Evolutionary conservation across 2,888 invertebrate genomes (phyloP).

Genomic region (Acleris cristana): DNA sequence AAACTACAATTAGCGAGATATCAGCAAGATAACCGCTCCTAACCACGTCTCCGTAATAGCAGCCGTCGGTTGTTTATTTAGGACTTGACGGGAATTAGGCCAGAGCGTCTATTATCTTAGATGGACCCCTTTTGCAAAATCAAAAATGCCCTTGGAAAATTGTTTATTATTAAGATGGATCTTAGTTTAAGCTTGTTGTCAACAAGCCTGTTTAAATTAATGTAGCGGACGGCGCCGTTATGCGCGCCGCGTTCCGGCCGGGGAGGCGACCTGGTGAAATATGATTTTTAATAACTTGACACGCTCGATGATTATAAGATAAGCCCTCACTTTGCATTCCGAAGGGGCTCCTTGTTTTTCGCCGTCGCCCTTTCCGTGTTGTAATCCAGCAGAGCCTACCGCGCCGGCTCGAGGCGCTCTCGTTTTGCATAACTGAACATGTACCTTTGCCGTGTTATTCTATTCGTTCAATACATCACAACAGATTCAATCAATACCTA

Average conservation of each 20-base stretch:
- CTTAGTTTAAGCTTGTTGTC: conserved; percentile 52
- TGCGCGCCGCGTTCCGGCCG: conserved; percentile 63
- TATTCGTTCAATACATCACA: conserved; percentile 39
- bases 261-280: conserved; percentile 73
- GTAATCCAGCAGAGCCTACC: conserved; percentile 73
- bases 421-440: conserved; percentile 54
- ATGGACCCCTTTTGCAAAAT: conserved; percentile 30
- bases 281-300: conserved; percentile 85
- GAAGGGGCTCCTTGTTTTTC: conserved; percentile 74
- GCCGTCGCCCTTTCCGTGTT: conserved; percentile 58
- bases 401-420: conserved; percentile 47
- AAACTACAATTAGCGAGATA: conserved; percentile 75
- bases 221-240: conserved; percentile 56
- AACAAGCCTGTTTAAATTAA: conserved; percentile 65
- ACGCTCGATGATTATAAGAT: conserved; percentile 84
- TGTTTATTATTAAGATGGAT: conserved; percentile 38
- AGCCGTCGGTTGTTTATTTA: conserved; percentile 72
- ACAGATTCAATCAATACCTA: conserved; percentile 13
- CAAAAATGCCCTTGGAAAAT: conserved; percentile 6
- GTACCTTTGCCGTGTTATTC: conserved; percentile 51
- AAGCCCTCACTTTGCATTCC: conserved; percentile 83
- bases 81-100: conserved; percentile 71
- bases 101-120: conserved; percentile 52
- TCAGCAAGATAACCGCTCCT: conserved; percentile 76
- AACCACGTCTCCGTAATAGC: conserved; percentile 59